Base-by-base conservation (phyloP, 2,888 invertebrate genomes). In the Nomada ruficornis region DNA sequence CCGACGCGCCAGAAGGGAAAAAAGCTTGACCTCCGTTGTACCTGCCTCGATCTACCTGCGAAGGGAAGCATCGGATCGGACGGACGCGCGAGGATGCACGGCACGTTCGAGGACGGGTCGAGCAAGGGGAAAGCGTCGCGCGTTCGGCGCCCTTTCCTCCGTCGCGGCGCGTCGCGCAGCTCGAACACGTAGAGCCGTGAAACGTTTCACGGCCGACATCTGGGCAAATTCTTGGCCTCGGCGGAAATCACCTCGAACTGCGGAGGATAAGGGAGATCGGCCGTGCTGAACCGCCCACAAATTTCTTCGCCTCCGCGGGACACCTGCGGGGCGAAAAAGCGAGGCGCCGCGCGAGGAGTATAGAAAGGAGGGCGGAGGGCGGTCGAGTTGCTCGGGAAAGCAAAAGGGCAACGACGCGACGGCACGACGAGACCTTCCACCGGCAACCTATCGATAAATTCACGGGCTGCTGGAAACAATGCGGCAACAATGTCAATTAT, bases 401-500 rank as follows among this genome's bases (percentile, higher is more conserved):
- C 63, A 62, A 44, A 29, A 63, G 70, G 23, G n/a, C 77, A 74
- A 80, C 80, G 64, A 64, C 71, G 54, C 80, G 64, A 64, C 71
- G 54, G 7, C 55, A 57, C 69, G 54, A 54, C 18, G 71, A 63
- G 55, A 62, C 80, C 47, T 67, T 65, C 65, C 54, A 68, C 70
- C 84, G 85, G 87, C 86, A 90, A 89, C 89, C 89, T 90, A 92
- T 91, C 91, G 92, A 92, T 92, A 91, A 92, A 92, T 91, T 92
- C 91, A 90, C 87, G 90, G 90, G 89, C 85, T 82, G 83, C 82
- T 86, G 90, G 88, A 87, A 92, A 91, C 92, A 93, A 92, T 91
- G 91, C 89, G 85, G 86, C 89, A 92, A 92, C 92, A 93, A 93
- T 93, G 92, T 91, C 92, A 91, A 92, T 93, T 91, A 92, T 91